Percentiles rank a stretch among this genome's conserved stretches.
Conservation (phyloP, 2,888 invertebrate species). For the Muscina levida region DNA sequence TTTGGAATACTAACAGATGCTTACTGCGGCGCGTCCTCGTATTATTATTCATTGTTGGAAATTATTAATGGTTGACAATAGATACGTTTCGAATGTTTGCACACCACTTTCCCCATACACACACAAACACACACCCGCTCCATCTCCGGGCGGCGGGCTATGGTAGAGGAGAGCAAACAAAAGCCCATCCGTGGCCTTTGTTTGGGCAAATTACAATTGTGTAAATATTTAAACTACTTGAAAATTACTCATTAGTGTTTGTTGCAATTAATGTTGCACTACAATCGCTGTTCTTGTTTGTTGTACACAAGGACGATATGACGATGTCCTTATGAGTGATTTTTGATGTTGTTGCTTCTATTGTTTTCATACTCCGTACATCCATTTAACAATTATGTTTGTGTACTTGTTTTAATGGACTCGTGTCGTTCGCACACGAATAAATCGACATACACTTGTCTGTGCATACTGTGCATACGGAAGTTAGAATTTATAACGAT, state of each 20-base stretch:
- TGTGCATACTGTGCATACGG: too few relatives aligned
- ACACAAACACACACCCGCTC: background rate
- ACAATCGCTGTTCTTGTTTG: background rate
- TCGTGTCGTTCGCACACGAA: too few relatives aligned
- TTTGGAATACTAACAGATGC: conserved; percentile 79
- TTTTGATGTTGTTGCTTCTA: conserved; percentile 22
- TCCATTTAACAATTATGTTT: conserved; percentile 25
- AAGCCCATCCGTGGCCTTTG: conserved; percentile 47
- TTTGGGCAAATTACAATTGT: conserved; percentile 74
- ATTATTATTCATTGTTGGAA: conserved; percentile 77
- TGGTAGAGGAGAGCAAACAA: conserved; percentile 34
- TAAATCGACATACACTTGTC: background rate
- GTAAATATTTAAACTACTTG: conserved; percentile 77
- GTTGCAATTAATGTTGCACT: conserved; percentile 68
- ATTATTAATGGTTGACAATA: conserved; percentile 78
- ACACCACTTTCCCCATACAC: conserved; percentile 69
- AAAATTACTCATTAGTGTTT: conserved; percentile 76
- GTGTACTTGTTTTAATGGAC: conserved; percentile 11
- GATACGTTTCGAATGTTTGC: conserved; percentile 69
- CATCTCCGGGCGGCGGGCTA: conserved; percentile 15
- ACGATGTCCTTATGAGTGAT: background rate
- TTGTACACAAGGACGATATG: conserved; percentile 9
- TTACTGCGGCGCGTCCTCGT: conserved; percentile 69
- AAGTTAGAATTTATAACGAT: too few relatives aligned
- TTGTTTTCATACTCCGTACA: background rate